phyloP scores from a whole-genome alignment of 2,797 vertebrate species.

The Meriones psammophilus region DNA sequence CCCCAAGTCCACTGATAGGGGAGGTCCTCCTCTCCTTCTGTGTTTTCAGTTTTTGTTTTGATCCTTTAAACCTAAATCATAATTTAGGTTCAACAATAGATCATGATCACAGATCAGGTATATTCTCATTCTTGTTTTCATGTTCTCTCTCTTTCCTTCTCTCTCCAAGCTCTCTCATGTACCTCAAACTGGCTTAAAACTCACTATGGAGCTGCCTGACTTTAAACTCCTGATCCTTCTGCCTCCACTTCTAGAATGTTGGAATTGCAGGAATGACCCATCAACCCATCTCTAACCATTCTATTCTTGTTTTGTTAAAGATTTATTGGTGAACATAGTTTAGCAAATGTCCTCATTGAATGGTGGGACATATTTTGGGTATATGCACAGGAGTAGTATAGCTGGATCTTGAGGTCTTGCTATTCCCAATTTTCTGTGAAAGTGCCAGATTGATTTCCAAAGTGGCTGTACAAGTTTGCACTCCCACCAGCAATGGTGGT shows the following conservation, averaged over 20 bases:
- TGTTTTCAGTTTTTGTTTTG: background rate
- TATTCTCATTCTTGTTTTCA: background rate
- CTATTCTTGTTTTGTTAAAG: background rate
- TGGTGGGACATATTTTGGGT: too few relatives aligned
- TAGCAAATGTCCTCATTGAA: too few relatives aligned
- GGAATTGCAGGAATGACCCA: background rate
- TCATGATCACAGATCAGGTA: background rate
- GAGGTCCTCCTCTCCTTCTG: too few relatives aligned
- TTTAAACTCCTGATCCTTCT: background rate
- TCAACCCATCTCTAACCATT: background rate
- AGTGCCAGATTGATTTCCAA: too few relatives aligned
- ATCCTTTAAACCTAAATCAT: constrained; percentile 11
- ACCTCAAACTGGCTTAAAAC: background rate
- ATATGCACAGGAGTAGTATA: too few relatives aligned
- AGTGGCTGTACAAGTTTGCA: too few relatives aligned
- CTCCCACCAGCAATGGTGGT: too few relatives aligned
- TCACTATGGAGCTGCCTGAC: background rate
- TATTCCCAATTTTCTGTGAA: too few relatives aligned
- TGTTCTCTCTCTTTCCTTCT: too few relatives aligned
- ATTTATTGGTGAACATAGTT: background rate
- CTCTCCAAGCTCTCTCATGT: background rate
- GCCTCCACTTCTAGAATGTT: background rate
- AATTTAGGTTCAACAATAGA: background rate
- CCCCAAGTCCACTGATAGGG: too few relatives aligned
- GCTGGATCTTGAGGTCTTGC: too few relatives aligned